phyloP scores from a whole-genome alignment of 2,797 vertebrate genomes.

The Oreochromis mossambicus region DNA sequence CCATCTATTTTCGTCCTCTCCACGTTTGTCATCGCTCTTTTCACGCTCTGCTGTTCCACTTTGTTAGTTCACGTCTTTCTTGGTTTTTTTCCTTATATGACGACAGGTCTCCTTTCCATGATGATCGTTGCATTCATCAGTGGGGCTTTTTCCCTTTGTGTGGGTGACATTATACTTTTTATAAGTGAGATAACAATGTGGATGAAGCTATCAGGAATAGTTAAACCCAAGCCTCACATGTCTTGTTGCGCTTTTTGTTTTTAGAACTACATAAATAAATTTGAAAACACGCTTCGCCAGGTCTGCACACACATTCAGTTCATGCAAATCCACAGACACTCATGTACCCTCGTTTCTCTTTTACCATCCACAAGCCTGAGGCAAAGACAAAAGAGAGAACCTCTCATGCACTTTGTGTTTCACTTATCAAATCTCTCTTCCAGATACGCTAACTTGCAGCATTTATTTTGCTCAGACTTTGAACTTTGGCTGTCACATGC shows the following conservation, averaged over 20 bases:
- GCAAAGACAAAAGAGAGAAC: conserved; percentile 19
- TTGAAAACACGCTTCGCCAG: background rate
- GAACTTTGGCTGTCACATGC: background rate
- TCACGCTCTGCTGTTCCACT: background rate
- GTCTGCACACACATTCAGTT: background rate
- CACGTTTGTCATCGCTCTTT: background rate
- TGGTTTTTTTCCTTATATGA: background rate
- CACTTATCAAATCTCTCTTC: background rate
- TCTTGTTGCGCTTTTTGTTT: background rate
- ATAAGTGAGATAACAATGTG: background rate
- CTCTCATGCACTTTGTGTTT: background rate
- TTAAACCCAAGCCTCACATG: background rate
- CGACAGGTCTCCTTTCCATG: background rate
- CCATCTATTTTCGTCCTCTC: background rate
- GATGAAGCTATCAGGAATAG: background rate
- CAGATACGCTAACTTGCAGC: background rate
- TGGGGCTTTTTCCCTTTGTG: background rate
- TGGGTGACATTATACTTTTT: background rate
- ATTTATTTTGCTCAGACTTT: background rate
- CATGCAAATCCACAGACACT: background rate
- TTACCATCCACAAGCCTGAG: background rate
- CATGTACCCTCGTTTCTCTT: background rate
- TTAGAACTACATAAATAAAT: background rate
- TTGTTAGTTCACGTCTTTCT: background rate
- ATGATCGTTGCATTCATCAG: conserved; percentile 1